Base-by-base conservation (phyloP, 2,797 vertebrate species). In the Pangasius macronema region DNA sequence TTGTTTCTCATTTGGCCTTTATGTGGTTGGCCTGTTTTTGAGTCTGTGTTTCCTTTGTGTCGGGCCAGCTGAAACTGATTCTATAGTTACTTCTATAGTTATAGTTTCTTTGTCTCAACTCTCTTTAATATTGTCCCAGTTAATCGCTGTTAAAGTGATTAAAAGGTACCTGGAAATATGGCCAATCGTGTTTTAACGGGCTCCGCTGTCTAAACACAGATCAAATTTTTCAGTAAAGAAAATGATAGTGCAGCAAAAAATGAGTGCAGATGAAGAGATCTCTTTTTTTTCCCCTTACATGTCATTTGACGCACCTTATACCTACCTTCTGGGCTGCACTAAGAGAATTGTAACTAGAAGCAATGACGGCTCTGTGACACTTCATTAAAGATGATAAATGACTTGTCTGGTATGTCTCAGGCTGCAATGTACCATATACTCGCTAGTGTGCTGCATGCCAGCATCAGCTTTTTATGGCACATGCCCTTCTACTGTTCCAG, bases 11-110 rank as follows among this genome's bases (percentile, higher is more conserved):
- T 36, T 27, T 81, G 33, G 10, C n/a, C 61, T 55, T 80, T 0
- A 24, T 86, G 79, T 24, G 27, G 9, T 39, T 87, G 86, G 87
- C 84, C 88, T 87, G 84, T 42, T 87, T 89, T 87, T 57, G 20
- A 16, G n/a, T 46, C 42, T 36, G 42, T 57, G 77, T 27, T 81
- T 85, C 76, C 18, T 42, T n/a, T 51, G 39, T 30, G 13, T 16
- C 24, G 75, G 0, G 2, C 16, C 57, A 59, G 53, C 49, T 87
- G 59, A 85, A 77, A 79, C 42, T n/a, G 65, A 53, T n/a, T 59
- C 53, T 53, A 16, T 20, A 61, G 55, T 20, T 51, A 13, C n/a
- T n/a, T 59, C 53, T 53, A 16, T 20, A 61, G 55, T 20, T 51
- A 13, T 20, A n/a, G 5, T 30, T 57, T 36, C 53, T 79, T 36